Evolutionary conservation across 2,888 invertebrate species (phyloP).

Genomic region (Calameuta filiformis): DNA sequence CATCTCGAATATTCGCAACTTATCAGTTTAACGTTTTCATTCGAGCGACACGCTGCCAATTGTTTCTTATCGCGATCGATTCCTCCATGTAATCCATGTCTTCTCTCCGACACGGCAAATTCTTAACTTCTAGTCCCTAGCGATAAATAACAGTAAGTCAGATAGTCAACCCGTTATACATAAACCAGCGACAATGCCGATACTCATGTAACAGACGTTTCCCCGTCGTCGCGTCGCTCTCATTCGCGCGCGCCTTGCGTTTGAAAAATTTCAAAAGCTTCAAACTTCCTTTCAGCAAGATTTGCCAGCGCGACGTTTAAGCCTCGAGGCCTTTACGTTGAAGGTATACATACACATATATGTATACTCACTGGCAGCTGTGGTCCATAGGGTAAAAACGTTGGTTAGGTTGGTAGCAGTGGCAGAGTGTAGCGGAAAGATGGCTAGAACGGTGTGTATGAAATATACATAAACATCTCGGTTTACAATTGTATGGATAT

Average conservation of each 20-base stretch:
- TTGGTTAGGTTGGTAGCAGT: background rate
- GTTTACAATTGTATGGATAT: slow-evolving; percentile 22
- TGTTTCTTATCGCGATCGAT: background rate
- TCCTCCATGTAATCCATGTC: background rate
- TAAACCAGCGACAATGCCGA: background rate
- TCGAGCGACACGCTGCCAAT: background rate
- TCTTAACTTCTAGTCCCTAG: background rate
- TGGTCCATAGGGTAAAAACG: background rate
- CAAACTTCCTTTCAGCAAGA: slow-evolving; percentile 13
- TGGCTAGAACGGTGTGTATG: slow-evolving; percentile 13
- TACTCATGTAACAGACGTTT: background rate
- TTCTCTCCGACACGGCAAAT: background rate
- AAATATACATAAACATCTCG: slow-evolving; percentile 23
- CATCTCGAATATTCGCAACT: background rate
- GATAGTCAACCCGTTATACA: background rate
- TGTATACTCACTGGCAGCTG: background rate
- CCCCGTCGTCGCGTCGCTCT: slow-evolving; percentile 7
- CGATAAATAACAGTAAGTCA: background rate
- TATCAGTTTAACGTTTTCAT: background rate
- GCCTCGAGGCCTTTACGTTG: background rate
- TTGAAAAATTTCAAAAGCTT: slow-evolving; percentile 17
- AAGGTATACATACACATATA: background rate
- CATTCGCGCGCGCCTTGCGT: slow-evolving; percentile 17
- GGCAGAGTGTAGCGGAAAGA: background rate
- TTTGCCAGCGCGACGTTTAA: background rate